A percentile compares a stretch with the other conserved stretches of the same genome.
Evolutionary conservation across 2,113 vertebrate genomes (phyloP).

Genomic region (Gasterosteus aculeatus): DNA sequence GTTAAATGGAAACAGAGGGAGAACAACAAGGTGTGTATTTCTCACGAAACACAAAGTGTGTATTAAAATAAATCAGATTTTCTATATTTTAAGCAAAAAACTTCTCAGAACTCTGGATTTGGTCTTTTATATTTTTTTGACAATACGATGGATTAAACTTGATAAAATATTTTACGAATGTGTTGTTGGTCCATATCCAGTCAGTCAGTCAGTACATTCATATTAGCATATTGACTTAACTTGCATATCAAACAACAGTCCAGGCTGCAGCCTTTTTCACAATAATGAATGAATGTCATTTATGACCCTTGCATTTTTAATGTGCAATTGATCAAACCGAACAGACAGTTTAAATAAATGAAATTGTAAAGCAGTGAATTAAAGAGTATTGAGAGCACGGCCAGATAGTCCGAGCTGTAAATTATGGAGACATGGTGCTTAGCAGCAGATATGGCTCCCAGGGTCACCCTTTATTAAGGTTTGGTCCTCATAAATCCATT

Average conservation of each 20-base stretch:
- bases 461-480: conserved; percentile 76
- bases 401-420: conserved; percentile 53
- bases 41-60: not conserved
- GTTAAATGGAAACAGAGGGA: conserved; percentile 28
- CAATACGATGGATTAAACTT: not conserved
- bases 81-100: not conserved
- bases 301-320: conserved; percentile 61
- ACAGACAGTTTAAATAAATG: conserved; percentile 61
- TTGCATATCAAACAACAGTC: conserved; percentile 45
- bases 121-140: too few species aligned
- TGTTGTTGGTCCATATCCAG: not conserved
- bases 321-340: conserved; percentile 59
- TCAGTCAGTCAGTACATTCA: not conserved
- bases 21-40: conserved; percentile 23
- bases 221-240: conserved; percentile 40
- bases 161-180: not conserved
- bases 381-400: conserved; percentile 51
- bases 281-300: conserved; percentile 59
- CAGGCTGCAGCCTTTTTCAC: conserved; percentile 40
- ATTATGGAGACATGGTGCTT: conserved; percentile 63
- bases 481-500: conserved; percentile 70
- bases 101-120: not conserved
- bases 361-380: conserved; percentile 65
- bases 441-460: conserved; percentile 62
- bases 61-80: not conserved